Evolutionary conservation across 1,140 invertebrate species (phyloP), one percentile per base, ranked within the genome.

Genomic region (Notospermus geniculatus): DNA sequence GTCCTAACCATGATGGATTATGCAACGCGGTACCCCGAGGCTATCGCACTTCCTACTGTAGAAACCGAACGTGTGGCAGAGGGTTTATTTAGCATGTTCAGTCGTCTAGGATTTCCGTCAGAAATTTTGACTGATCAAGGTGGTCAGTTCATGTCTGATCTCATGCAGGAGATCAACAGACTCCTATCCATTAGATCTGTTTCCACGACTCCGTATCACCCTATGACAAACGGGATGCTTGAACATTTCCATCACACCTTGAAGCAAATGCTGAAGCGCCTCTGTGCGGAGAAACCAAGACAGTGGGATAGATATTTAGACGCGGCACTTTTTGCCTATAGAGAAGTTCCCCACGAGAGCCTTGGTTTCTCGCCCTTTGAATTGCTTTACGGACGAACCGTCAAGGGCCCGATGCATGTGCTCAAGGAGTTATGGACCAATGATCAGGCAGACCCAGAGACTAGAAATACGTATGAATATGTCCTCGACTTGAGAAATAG

Each of bases 81-180:
- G 43, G 66, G 63, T 13, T 50, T 71, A 27, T 41, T 65, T 7
- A 57, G 65, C 15, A 76, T 81, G 5, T 82, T 83, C 69, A 64
- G 67, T 9, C 65, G 70, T 50, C 67, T 80, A 56, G 83, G 81
- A 27, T 62, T 82, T 45, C 81, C 81, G 13, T 46, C 73, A 45
- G 72, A 72, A 52, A 64, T 70, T 5, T 39, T 68, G 9, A 17
- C 54, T 36, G 70, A 71, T 39, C 17, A 43, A n/a, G 65, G 63
- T 27, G 54, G 57, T 9, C 66, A 70, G 53, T 70, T 70, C 50
- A 62, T 59, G 13, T 68, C 60, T 17, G 61, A 60, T 45, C 13
- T 36, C 15, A 36, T 36, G 32, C 5, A 4, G 4, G 32, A 36
- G 32, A 15, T 36, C 4, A 36, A 36, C 32, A 15, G 32, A 15